Percentiles rank a stretch among this genome's conserved stretches.
Evolutionary conservation across 2,113 vertebrate species (phyloP).

Genomic region (Pycnonotus jocosus): DNA sequence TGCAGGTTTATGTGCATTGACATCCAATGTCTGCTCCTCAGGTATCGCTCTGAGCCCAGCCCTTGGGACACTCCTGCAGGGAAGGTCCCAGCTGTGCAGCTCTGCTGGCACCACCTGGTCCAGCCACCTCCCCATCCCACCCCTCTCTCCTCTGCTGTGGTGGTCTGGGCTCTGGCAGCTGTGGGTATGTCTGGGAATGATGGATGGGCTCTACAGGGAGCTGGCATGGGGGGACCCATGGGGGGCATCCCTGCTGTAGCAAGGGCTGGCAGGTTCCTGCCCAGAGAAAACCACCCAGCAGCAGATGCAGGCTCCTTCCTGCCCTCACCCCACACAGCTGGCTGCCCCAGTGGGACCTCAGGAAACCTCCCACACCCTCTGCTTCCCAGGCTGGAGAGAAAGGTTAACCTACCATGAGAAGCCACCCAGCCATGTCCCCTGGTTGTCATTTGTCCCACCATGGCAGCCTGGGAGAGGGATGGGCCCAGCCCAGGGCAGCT

Average conservation of each 20-base stretch:
- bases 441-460: background rate
- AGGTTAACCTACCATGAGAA: background rate
- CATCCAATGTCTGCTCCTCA: background rate
- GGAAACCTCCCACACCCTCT: background rate
- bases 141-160: constrained; percentile 58
- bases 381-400: background rate
- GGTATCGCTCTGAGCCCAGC: constrained; percentile 64
- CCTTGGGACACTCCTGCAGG: background rate
- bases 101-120: constrained; percentile 36
- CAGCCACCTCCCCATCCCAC: constrained; percentile 57
- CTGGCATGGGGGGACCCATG: accelerated
- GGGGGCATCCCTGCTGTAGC: background rate
- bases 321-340: background rate
- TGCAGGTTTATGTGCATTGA: background rate
- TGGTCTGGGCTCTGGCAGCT: constrained; percentile 50
- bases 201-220: background rate
- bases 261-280: background rate
- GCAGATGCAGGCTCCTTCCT: background rate
- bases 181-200: background rate
- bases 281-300: background rate
- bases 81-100: background rate
- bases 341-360: accelerated
- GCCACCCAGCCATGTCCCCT: background rate
- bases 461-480: background rate
- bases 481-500: background rate